Conservation (phyloP, 2,113 vertebrate species). For the Leptobrachium leishanense region DNA sequence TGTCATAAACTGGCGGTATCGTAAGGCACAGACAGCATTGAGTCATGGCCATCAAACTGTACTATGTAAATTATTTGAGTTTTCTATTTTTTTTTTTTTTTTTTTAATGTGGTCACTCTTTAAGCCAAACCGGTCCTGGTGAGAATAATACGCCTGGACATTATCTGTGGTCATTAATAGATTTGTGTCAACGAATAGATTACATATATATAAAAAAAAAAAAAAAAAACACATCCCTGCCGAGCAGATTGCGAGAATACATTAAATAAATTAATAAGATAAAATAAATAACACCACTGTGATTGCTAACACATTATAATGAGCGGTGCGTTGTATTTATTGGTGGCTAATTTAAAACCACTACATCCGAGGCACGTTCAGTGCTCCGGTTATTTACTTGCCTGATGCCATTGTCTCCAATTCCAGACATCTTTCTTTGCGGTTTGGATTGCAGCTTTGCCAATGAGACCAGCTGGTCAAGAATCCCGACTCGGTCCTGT, state of each 20-base stretch:
- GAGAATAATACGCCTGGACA: not conserved
- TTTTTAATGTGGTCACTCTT: not conserved
- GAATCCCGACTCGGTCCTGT: constrained; percentile 20
- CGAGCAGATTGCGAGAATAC: not conserved
- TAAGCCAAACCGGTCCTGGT: not conserved
- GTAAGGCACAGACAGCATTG: not conserved
- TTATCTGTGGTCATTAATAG: too few species aligned
- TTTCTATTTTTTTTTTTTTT: not conserved
- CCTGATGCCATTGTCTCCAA: constrained; percentile 61
- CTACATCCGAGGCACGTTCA: not conserved
- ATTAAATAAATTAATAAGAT: too few species aligned
- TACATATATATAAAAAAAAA: too few species aligned
- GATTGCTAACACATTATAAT: not conserved
- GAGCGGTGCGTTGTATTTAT: not conserved
- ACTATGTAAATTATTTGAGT: too few species aligned
- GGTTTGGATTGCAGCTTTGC: constrained; percentile 41
- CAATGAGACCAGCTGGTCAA: constrained; percentile 49
- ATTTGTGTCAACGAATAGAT: too few species aligned
- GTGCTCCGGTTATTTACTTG: constrained; percentile 23
- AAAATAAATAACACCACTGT: not conserved
- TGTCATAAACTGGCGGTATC: not conserved
- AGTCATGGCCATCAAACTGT: not conserved
- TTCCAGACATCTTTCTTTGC: constrained; percentile 57
- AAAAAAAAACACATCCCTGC: not conserved
- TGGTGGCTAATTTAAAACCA: not conserved